Evolutionary conservation across 2,888 invertebrate species (phyloP).

Genomic region (Abscondita cerata): DNA sequence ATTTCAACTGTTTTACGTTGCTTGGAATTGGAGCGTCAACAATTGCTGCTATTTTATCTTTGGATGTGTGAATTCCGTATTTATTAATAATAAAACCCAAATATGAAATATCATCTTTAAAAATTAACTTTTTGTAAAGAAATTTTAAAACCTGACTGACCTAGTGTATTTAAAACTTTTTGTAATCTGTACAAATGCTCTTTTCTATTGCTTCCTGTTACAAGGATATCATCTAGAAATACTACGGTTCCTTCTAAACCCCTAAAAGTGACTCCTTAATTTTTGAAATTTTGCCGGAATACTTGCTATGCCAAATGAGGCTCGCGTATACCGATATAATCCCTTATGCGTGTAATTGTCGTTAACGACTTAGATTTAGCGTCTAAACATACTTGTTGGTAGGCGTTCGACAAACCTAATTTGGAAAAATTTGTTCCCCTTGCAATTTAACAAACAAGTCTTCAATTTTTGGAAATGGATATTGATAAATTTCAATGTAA

Average conservation of each 20-base stretch:
- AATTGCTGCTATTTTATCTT: constrained; percentile 23
- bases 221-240: constrained; percentile 18
- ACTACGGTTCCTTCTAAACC: background rate
- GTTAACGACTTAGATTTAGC: constrained; percentile 34
- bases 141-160: constrained; percentile 23
- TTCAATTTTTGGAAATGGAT: no score
- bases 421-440: no score
- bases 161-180: constrained; percentile 23
- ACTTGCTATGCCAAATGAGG: constrained; percentile 43
- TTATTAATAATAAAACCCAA: constrained; percentile 25
- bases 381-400: no score
- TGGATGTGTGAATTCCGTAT: constrained; percentile 20
- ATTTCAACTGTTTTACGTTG: constrained; percentile 21
- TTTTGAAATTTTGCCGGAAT: constrained; percentile 49
- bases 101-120: constrained; percentile 31
- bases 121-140: constrained; percentile 26
- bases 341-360: constrained; percentile 44
- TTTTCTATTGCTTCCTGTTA: constrained; percentile 8
- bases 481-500: no score
- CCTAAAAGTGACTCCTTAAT: no score
- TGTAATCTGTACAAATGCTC: background rate
- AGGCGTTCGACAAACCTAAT: no score
- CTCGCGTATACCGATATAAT: constrained; percentile 40
- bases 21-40: constrained; percentile 21
- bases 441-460: no score